Evolutionary conservation across 1,140 invertebrate species (phyloP).

Genomic region (Brachionus koreanus): DNA sequence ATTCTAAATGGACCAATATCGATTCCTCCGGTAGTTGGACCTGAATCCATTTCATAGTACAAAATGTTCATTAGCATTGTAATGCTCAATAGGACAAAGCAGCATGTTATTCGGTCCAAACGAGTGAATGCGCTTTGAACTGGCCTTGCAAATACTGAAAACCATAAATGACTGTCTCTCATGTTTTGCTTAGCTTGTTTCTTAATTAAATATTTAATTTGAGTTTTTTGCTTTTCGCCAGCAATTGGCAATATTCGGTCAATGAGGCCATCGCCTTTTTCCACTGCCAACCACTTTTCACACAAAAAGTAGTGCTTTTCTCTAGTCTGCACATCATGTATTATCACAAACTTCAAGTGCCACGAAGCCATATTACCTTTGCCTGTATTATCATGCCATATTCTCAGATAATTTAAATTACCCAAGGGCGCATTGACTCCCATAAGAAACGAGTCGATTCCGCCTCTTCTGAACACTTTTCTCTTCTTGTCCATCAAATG

Average conservation of each 20-base stretch:
- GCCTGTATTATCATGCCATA: constrained; percentile 64
- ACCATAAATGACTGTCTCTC: constrained; percentile 36
- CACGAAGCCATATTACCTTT: constrained; percentile 61
- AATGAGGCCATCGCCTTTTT: constrained; percentile 58
- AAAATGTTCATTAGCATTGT: constrained; percentile 43
- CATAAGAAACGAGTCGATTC: constrained; percentile 61
- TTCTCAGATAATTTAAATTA: constrained; percentile 59
- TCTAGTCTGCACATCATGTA: constrained; percentile 62
- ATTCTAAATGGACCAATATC: background rate
- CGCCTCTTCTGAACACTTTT: constrained; percentile 51
- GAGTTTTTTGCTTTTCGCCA: constrained; percentile 15
- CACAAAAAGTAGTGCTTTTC: constrained; percentile 59
- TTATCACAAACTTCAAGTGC: constrained; percentile 61
- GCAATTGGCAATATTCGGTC: constrained; percentile 52
- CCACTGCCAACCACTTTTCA: constrained; percentile 57
- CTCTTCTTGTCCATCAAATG: constrained; percentile 33
- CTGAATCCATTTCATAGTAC: constrained; percentile 4
- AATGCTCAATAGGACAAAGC: constrained; percentile 15
- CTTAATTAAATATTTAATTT: background rate
- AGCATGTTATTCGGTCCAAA: constrained; percentile 20
- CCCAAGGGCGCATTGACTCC: constrained; percentile 61
- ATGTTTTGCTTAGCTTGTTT: constrained; percentile 20
- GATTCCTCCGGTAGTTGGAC: background rate
- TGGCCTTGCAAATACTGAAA: background rate
- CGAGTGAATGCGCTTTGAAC: constrained; percentile 16